phyloP scores from a whole-genome alignment of 2,888 invertebrate genomes.

The Cheilosia vernalis region DNA sequence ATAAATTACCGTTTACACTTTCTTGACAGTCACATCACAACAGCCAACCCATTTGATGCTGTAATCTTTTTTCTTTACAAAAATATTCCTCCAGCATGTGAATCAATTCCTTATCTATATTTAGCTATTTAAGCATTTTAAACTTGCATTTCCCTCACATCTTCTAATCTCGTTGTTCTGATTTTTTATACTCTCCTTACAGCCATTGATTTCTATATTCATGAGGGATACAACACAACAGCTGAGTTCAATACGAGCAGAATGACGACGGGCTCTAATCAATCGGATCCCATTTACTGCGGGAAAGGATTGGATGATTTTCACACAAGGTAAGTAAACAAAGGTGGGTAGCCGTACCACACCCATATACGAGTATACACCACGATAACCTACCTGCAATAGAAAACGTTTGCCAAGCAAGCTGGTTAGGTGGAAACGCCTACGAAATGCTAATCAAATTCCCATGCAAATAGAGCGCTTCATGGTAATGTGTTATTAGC shows the following conservation, averaged over 20 bases:
- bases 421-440: neutral
- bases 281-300: conserved; percentile 82
- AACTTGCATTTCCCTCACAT: too few relatives aligned
- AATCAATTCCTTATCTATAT: too few relatives aligned
- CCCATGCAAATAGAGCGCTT: conserved; percentile 16
- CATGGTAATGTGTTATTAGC: conserved; percentile 17
- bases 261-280: conserved; percentile 77
- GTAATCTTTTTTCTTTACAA: too few relatives aligned
- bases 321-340: conserved; percentile 81
- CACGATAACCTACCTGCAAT: neutral
- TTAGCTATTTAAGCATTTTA: too few relatives aligned
- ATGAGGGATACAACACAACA: conserved; percentile 71
- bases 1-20: too few relatives aligned
- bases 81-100: too few relatives aligned
- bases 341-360: neutral
- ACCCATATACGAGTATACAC: neutral
- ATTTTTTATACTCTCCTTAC: conserved; percentile 24
- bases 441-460: conserved; percentile 7
- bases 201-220: conserved; percentile 66
- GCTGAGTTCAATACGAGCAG: conserved; percentile 67
- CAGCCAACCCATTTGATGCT: too few relatives aligned
- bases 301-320: conserved; percentile 82
- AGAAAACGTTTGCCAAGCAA: neutral
- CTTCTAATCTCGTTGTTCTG: neutral
- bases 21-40: too few relatives aligned